Base-by-base conservation (phyloP, 1,140 invertebrate genomes). In the Psix sp. region DNA sequence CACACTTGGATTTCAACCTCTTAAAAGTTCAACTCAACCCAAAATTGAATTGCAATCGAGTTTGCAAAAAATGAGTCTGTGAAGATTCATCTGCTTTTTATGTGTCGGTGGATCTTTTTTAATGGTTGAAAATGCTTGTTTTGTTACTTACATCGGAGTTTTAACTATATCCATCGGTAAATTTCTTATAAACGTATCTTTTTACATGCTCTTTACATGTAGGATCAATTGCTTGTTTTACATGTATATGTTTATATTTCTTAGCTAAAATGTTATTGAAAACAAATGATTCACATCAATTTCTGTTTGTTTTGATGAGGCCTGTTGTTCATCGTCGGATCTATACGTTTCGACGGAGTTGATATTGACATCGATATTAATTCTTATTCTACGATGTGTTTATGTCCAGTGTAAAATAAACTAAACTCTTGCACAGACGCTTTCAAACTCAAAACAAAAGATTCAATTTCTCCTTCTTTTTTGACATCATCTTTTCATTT, bases 341-440 rank as follows among this genome's bases (percentile, higher is more conserved):
- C 56, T 65, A 65, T 49, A 70, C 49, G 33, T 51, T 54, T 65
- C 60, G 65, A 70, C 66, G 59, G 65, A 59, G 54, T 60, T 75
- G 65, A 60, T 70, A 75, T 75, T 75, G 66, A 75, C 65, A 75
- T 75, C 60, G 66, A 75, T 66, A 75, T 66, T 59, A 70, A 65
- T 54, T 36, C 59, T 66, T 65, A 74, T 40, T n/a, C 72, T 70
- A 67, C 63, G 57, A 67, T 74, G 62, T 62, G 51, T 67, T 63
- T 62, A 17, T 73, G 46, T 45, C 43, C 40, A 56, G 43, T 49
- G 21, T 52, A 11, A 67, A 68, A 57, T 67, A 24, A 63, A 68
- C 45, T 26, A 35, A 62, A 68, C 57, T 43, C 60, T 65, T 75
- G 46, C 51, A 74, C 65, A 70, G 72, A 59, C 59, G 6, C 33